Percentiles rank a stretch among this genome's conserved stretches.
Conservation (phyloP, 1,140 invertebrate genomes). For the Drosophila arawakana region DNA sequence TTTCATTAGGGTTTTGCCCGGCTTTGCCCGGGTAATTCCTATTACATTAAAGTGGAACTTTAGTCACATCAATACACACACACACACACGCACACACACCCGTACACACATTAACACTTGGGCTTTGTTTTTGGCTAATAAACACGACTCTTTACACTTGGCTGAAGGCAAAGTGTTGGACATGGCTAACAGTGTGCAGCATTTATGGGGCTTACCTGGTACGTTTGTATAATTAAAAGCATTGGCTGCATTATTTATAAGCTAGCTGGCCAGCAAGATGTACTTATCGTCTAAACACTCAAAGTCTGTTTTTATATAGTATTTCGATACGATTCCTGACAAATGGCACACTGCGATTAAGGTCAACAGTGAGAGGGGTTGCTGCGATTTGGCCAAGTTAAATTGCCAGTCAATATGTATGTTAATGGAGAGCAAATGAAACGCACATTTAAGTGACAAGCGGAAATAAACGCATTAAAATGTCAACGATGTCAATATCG, state of each 20-base stretch:
- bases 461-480: conserved; percentile 69
- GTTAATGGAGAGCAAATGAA: conserved; percentile 50
- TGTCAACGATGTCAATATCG: conserved; percentile 63
- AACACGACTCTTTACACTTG: conserved; percentile 75
- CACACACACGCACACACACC: neutral
- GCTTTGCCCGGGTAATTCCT: conserved; percentile 46
- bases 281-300: neutral
- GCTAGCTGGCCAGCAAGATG: conserved; percentile 7
- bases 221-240: conserved; percentile 75
- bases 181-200: conserved; percentile 1
- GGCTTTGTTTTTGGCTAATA: conserved; percentile 72
- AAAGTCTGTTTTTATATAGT: neutral
- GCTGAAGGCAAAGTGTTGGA: conserved; percentile 54
- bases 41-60: conserved; percentile 75
- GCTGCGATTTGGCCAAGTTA: neutral
- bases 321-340: conserved; percentile 36
- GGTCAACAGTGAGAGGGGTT: conserved; percentile 6
- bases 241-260: conserved; percentile 73
- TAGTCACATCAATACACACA: conserved; percentile 17
- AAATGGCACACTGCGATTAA: conserved; percentile 30
- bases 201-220: conserved; percentile 26
- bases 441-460: conserved; percentile 50
- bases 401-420: conserved; percentile 42
- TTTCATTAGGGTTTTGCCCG: conserved; percentile 68
- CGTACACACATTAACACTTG: neutral